Conservation (phyloP, 1,140 invertebrate species). For the Ctenoplectra terminalis region DNA sequence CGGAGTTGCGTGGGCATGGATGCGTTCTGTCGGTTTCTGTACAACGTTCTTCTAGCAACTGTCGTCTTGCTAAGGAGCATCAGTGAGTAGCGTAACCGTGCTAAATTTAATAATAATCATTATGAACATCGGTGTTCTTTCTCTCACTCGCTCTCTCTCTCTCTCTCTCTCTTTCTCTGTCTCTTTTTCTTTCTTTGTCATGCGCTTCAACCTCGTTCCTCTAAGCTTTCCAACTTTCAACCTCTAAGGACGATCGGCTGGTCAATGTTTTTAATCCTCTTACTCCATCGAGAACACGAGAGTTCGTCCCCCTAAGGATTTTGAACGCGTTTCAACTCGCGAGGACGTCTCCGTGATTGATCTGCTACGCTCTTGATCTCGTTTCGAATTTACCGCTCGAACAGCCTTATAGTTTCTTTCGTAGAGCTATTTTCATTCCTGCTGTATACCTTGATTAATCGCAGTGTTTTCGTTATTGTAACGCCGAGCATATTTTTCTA, state of each 20-base stretch:
- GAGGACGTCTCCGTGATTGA: constrained; percentile 14
- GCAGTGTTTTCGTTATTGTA: background rate
- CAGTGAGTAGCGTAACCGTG: constrained; percentile 70
- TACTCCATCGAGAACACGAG: background rate
- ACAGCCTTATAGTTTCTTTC: background rate
- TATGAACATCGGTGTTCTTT: background rate
- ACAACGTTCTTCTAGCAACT: constrained; percentile 69
- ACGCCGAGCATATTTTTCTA: background rate
- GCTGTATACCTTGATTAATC: background rate
- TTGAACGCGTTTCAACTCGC: background rate
- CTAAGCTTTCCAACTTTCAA: constrained; percentile 14
- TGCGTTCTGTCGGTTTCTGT: constrained; percentile 70
- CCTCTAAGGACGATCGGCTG: background rate
- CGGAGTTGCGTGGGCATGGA: constrained; percentile 66
- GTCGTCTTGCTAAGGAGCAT: constrained; percentile 71
- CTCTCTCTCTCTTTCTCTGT: background rate
- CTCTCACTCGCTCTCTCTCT: background rate
- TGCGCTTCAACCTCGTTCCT: constrained; percentile 1
- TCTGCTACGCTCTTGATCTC: background rate
- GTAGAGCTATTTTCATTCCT: constrained; percentile 21
- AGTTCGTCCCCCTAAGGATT: background rate
- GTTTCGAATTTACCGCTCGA: constrained; percentile 10
- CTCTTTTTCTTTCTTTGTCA: background rate
- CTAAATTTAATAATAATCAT: background rate
- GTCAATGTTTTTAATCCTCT: constrained; percentile 35